These are phyloP conservation scores for Semaprochilodus insignis DNA, from an alignment of 2,797 vertebrate genomes.

Conservation along the genomic window DNA sequence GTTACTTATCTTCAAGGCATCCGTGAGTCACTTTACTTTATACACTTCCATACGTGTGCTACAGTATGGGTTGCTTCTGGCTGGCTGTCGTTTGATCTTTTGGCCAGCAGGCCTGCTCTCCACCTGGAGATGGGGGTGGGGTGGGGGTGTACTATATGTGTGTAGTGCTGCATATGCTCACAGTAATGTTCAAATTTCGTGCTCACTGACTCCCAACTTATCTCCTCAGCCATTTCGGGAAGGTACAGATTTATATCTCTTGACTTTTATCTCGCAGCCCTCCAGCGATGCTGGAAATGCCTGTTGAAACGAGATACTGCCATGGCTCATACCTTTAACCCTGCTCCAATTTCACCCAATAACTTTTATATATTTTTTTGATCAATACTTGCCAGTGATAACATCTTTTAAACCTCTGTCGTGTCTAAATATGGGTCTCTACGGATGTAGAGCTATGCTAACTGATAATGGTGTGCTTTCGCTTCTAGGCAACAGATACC, in stretches of 20 bases:
- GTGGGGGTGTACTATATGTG: not conserved
- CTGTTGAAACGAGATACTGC: conserved; percentile 51
- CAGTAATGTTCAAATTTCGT: conserved; percentile 61
- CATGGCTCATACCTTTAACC: conserved; percentile 17
- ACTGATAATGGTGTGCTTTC: not conserved
- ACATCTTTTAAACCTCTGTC: conserved; percentile 25
- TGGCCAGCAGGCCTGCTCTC: conserved; percentile 22
- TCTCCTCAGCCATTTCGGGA: conserved; percentile 52
- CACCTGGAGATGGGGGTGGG: not conserved
- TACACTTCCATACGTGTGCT: not conserved
- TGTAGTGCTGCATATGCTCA: conserved; percentile 48
- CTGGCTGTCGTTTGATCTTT: conserved; percentile 22
- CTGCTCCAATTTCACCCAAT: conserved; percentile 23
- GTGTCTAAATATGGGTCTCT: conserved; percentile 7
- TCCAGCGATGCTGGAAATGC: conserved; percentile 36
- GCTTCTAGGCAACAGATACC: not conserved
- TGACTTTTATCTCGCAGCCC: conserved; percentile 50
- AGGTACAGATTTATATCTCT: conserved; percentile 60
- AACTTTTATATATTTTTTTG: conserved; percentile 19
- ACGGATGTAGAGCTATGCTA: not conserved
- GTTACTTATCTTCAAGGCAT: not conserved
- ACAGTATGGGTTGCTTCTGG: not conserved
- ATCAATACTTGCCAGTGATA: conserved; percentile 38
- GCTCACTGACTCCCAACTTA: conserved; percentile 64
- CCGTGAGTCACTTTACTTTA: not conserved